Percentiles rank a stretch among this genome's conserved stretches.
Conservation (phyloP, 2,888 invertebrate species). For the Drosophila kambysellisi region DNA sequence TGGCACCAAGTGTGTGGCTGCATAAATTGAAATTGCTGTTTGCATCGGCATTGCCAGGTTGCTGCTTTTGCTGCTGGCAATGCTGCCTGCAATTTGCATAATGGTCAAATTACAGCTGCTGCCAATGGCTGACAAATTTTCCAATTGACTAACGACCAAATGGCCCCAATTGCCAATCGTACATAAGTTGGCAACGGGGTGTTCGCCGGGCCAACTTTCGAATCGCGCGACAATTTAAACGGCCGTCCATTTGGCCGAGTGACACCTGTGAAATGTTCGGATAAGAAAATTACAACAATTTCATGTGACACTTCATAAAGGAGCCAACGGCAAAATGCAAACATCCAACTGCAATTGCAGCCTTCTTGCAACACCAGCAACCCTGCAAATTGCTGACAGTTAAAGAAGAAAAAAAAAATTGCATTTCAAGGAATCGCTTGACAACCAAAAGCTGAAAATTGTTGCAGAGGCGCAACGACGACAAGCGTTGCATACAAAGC, state of each 20-base stretch:
- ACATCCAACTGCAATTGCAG: slow-evolving; percentile 11
- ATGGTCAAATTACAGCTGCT: slow-evolving; percentile 69
- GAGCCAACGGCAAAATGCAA: slow-evolving; percentile 14
- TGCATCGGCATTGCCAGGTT: slow-evolving; percentile 10
- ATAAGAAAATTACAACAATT: slow-evolving; percentile 80
- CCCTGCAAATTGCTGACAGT: slow-evolving; percentile 46
- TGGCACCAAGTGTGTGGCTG: slow-evolving; percentile 76
- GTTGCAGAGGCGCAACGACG: neutral
- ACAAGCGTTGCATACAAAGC: slow-evolving; percentile 16
- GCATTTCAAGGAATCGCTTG: slow-evolving; percentile 30
- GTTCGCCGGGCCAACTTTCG: slow-evolving; percentile 4
- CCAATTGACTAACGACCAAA: slow-evolving; percentile 41
- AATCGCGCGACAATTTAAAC: slow-evolving; percentile 68
- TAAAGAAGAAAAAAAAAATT: slow-evolving; percentile 33
- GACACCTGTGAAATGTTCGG: slow-evolving; percentile 47
- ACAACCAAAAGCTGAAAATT: slow-evolving; percentile 11
- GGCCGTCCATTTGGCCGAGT: slow-evolving; percentile 44
- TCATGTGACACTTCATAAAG: slow-evolving; percentile 76
- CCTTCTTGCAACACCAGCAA: slow-evolving; percentile 3
- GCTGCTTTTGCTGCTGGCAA: slow-evolving; percentile 21
- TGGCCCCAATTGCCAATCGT: slow-evolving; percentile 18
- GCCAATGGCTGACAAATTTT: slow-evolving; percentile 76
- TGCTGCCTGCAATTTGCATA: slow-evolving; percentile 67
- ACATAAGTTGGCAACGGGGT: slow-evolving; percentile 1
- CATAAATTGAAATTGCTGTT: slow-evolving; percentile 71